Percentiles rank a stretch among this genome's conserved stretches.
Conservation (phyloP, 1,140 invertebrate genomes). For the Lucilia sericata region DNA sequence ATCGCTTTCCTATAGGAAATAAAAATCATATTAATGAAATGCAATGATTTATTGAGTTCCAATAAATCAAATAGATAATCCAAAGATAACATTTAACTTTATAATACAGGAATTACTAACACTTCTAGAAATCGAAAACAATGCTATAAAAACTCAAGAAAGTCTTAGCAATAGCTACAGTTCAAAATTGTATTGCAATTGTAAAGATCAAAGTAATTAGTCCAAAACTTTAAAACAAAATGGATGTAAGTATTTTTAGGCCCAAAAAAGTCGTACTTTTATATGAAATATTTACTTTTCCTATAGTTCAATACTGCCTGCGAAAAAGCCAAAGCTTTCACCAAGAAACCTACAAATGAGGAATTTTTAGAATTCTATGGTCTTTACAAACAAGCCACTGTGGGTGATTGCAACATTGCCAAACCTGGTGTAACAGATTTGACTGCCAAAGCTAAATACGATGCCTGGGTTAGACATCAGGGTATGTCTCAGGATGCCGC, state of each 20-base stretch:
- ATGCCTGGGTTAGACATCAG: slow-evolving; percentile 88
- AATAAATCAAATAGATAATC: slow-evolving; percentile 18
- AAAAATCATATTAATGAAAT: background rate
- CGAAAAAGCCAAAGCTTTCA: slow-evolving; percentile 83
- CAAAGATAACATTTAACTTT: background rate
- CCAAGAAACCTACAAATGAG: slow-evolving; percentile 81
- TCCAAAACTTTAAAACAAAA: background rate
- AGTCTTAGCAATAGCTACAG: background rate
- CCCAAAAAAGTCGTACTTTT: background rate
- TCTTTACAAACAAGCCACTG: slow-evolving; percentile 87
- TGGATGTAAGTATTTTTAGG: slow-evolving; percentile 38
- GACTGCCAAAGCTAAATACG: slow-evolving; percentile 97
- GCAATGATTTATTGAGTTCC: background rate
- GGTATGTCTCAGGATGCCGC: slow-evolving; percentile 83
- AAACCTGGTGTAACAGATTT: slow-evolving; percentile 73
- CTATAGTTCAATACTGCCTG: slow-evolving; percentile 82
- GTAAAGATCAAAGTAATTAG: background rate
- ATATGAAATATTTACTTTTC: background rate
- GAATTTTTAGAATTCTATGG: slow-evolving; percentile 90
- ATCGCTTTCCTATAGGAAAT: background rate
- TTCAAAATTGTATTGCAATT: background rate
- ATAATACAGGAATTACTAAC: background rate
- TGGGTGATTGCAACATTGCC: slow-evolving; percentile 76
- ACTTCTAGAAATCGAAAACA: too few species aligned
- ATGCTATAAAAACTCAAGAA: slow-evolving; percentile 2